These are phyloP conservation scores for Haliclona indistincta DNA, from an alignment of 37 sponge, comb jelly and placozoan genomes.

Conservation along the genomic window DNA sequence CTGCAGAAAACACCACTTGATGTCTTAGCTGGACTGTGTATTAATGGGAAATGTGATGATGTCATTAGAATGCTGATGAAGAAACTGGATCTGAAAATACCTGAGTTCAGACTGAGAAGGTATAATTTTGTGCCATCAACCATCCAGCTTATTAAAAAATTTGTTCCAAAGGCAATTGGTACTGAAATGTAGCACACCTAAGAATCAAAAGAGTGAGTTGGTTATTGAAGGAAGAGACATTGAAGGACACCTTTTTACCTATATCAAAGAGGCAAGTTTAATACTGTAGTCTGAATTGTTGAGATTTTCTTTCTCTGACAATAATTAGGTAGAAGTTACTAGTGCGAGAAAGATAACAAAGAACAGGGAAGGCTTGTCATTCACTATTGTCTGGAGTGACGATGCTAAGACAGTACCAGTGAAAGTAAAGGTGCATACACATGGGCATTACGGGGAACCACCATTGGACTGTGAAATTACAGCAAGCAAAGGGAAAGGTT, in stretches of 20 bases:
- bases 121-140: not conserved
- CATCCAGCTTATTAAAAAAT: too few relatives aligned
- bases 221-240: constrained; percentile 28
- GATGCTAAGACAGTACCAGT: not conserved
- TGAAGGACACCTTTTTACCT: constrained; percentile 61
- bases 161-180: too few relatives aligned
- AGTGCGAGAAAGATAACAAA: too few relatives aligned
- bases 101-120: constrained; percentile 62
- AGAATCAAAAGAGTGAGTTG: not conserved
- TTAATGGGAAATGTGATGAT: constrained; percentile 75
- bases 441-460: constrained; percentile 69
- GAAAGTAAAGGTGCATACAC: constrained; percentile 21
- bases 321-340: not conserved
- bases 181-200: too few relatives aligned
- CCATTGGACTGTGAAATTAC: constrained; percentile 4
- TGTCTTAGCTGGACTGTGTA: constrained; percentile 44
- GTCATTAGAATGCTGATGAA: constrained; percentile 46
- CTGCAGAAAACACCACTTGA: constrained; percentile 73
- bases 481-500: not conserved
- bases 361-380: too few relatives aligned
- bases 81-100: constrained; percentile 64
- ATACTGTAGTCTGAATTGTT: not conserved
- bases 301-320: not conserved
- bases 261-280: constrained; percentile 28
- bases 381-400: not conserved